Conservation (phyloP, 2,888 invertebrate genomes). For the Dorcus parallelipipedus region DNA sequence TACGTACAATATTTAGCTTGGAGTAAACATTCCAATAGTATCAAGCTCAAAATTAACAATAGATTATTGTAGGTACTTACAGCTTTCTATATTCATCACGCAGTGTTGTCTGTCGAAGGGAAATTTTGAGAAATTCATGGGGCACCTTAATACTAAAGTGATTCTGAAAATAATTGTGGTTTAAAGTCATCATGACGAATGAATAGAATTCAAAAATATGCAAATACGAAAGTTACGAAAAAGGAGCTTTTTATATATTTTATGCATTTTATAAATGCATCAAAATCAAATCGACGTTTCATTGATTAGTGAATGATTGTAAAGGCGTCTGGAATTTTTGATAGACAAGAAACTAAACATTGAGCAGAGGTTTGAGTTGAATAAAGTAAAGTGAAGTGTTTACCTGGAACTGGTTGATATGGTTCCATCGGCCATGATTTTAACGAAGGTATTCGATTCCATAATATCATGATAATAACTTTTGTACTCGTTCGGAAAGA, state of each 20-base stretch:
- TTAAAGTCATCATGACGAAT: no score
- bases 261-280: no score
- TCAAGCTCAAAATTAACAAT: neutral
- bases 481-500: constrained; percentile 92
- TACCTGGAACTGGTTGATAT: constrained; percentile 86
- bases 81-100: constrained; percentile 86
- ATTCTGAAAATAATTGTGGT: constrained; percentile 55
- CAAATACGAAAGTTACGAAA: no score
- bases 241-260: no score
- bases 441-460: constrained; percentile 90
- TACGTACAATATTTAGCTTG: no score
- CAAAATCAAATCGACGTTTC: no score
- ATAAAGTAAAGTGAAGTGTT: constrained; percentile 10
- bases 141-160: constrained; percentile 85
- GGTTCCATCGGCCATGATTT: constrained; percentile 85
- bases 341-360: no score
- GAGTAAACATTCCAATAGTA: no score
- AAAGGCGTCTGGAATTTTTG: no score
- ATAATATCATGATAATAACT: constrained; percentile 92
- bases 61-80: constrained; percentile 63
- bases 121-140: constrained; percentile 90
- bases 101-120: constrained; percentile 89
- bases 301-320: no score
- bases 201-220: no score
- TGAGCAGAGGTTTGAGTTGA: no score